phyloP scores from a whole-genome alignment of 2,888 invertebrate genomes.

The Pseudanteris insignis region DNA sequence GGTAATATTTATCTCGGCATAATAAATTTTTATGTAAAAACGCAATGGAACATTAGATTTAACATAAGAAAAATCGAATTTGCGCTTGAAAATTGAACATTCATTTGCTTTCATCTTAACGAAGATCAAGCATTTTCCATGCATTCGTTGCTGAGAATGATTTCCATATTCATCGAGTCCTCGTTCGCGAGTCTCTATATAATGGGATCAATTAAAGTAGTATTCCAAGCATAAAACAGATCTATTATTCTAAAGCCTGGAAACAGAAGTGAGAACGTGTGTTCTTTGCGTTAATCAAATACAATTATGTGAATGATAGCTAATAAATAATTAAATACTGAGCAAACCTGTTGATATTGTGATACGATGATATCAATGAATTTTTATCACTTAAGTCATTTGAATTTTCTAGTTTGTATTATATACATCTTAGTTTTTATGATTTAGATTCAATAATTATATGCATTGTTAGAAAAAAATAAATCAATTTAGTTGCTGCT shows the following conservation, averaged over 20 bases:
- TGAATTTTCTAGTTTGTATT: too few species aligned
- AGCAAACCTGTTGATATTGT: too few species aligned
- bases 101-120: slow-evolving; percentile 40
- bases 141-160: slow-evolving; percentile 41
- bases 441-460: too few species aligned
- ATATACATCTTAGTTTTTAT: too few species aligned
- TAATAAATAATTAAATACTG: slow-evolving; percentile 63
- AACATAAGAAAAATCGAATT: slow-evolving; percentile 21
- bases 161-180: slow-evolving; percentile 43
- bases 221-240: slow-evolving; percentile 44
- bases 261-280: slow-evolving; percentile 36
- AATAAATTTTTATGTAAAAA: too few species aligned
- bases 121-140: slow-evolving; percentile 37
- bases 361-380: too few species aligned
- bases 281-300: slow-evolving; percentile 41
- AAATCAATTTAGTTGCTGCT: too few species aligned
- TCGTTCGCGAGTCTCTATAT: slow-evolving; percentile 34
- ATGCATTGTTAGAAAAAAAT: too few species aligned
- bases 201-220: slow-evolving; percentile 45
- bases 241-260: slow-evolving; percentile 43
- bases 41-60: slow-evolving; percentile 32
- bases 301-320: slow-evolving; percentile 57
- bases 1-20: too few species aligned
- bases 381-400: too few species aligned
- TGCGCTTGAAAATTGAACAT: slow-evolving; percentile 34